A percentile compares a stretch with the other conserved stretches of the same genome.
Evolutionary conservation across 2,888 invertebrate species (phyloP).

Genomic region (Orchestes rusci): DNA sequence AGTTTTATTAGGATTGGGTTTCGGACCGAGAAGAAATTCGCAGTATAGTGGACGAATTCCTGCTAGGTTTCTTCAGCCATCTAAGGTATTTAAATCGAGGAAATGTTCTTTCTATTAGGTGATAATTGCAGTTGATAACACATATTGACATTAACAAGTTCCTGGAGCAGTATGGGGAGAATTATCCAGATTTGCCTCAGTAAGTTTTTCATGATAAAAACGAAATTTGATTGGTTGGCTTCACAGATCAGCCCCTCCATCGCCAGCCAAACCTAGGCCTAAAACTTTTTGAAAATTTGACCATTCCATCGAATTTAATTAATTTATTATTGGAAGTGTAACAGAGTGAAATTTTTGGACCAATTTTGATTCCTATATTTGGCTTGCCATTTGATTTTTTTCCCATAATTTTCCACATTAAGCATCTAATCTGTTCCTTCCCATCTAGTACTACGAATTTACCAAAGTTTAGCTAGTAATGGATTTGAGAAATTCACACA

Average conservation of each 20-base stretch:
- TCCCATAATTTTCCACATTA: no score
- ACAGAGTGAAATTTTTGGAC: no score
- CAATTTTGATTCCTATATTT: no score
- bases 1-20: constrained; percentile 72
- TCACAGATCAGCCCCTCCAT: constrained; percentile 29
- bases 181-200: constrained; percentile 10
- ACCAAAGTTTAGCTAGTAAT: no score
- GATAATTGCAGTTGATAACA: constrained; percentile 37
- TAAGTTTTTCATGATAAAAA: constrained; percentile 8
- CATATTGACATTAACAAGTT: constrained; percentile 41
- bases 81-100: constrained; percentile 46
- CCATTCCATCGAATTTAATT: no score
- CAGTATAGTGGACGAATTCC: constrained; percentile 74
- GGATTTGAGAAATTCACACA: no score
- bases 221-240: constrained; percentile 11
- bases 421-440: no score
- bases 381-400: no score
- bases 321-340: no score
- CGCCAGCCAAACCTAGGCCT: constrained; percentile 30
- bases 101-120: no score
- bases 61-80: constrained; percentile 72
- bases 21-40: constrained; percentile 63
- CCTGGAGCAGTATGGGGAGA: constrained; percentile 39
- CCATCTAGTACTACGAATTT: no score
- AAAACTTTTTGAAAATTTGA: no score